These are phyloP conservation scores for Anguilla obscura DNA, from an alignment of 2,797 vertebrate species.

Conservation along the genomic window DNA sequence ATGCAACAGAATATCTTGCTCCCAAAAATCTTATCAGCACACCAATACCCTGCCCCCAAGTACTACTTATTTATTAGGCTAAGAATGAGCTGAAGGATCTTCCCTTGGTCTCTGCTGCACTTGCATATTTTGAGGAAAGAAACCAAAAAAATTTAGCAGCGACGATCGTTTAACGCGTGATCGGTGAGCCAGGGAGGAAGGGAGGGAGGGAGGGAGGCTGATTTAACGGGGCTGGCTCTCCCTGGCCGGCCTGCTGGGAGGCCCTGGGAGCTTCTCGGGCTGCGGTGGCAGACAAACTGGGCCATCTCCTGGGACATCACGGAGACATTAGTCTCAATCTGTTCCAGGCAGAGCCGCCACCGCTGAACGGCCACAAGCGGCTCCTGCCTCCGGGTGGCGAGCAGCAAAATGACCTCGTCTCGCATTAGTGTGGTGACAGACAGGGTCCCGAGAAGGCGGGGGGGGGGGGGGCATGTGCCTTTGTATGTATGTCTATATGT, in stretches of 20 bases:
- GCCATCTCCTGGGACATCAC: constrained; percentile 36
- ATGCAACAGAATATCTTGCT: no score
- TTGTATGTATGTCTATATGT: neutral
- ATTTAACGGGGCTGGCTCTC: constrained; percentile 6
- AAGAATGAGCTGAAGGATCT: neutral
- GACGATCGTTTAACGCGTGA: constrained; percentile 42
- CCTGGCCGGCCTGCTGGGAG: neutral
- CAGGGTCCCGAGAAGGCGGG: constrained; percentile 3
- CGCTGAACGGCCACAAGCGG: constrained; percentile 17
- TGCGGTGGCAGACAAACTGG: constrained; percentile 15
- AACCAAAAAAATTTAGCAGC: constrained; percentile 41
- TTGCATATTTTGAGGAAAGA: neutral
- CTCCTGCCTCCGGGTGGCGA: neutral
- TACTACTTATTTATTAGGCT: neutral
- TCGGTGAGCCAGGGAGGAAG: constrained; percentile 48
- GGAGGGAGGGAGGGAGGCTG: constrained; percentile 29
- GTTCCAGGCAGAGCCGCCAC: constrained; percentile 31
- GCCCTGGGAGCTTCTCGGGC: constrained; percentile 28
- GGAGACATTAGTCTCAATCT: constrained; percentile 49
- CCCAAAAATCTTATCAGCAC: no score
- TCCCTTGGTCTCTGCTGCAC: neutral
- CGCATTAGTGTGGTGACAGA: constrained; percentile 1
- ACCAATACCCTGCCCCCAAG: no score
- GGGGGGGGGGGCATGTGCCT: neutral
- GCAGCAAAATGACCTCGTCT: constrained; percentile 29